phyloP scores from a whole-genome alignment of 2,888 invertebrate species.

The Argyresthia albistria region DNA sequence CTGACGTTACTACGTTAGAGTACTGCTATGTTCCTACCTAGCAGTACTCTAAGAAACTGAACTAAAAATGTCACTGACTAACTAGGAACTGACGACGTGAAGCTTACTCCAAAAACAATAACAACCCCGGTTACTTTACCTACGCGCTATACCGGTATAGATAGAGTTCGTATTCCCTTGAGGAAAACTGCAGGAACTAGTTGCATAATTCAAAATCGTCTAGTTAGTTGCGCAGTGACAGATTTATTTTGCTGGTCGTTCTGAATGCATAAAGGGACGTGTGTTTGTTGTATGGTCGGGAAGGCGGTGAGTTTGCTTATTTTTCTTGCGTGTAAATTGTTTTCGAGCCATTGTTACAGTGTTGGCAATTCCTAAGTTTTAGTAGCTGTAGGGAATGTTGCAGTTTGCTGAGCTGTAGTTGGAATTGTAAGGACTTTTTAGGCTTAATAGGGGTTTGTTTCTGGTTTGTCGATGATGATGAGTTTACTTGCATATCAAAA shows the following conservation, averaged over 20 bases:
- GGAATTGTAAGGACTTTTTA: background rate
- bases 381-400: background rate
- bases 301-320: background rate
- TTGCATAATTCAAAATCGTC: constrained; percentile 33
- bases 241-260: constrained; percentile 18
- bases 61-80: background rate
- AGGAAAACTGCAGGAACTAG: background rate
- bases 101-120: background rate
- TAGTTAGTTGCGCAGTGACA: constrained; percentile 20
- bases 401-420: background rate
- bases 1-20: too few relatives aligned
- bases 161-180: background rate
- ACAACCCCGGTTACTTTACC: background rate
- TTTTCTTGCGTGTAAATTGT: background rate
- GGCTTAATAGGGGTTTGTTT: background rate
- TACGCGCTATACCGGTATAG: background rate
- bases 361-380: background rate
- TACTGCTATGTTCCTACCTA: too few relatives aligned
- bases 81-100: background rate
- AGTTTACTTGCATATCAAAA: too few relatives aligned
- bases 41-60: background rate
- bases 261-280: constrained; percentile 2
- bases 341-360: background rate
- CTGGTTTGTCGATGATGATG: background rate
- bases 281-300: background rate